Percentiles rank a stretch among this genome's conserved stretches.
Conservation (phyloP, 2,797 vertebrate genomes). For the Chrysocyon brachyurus region DNA sequence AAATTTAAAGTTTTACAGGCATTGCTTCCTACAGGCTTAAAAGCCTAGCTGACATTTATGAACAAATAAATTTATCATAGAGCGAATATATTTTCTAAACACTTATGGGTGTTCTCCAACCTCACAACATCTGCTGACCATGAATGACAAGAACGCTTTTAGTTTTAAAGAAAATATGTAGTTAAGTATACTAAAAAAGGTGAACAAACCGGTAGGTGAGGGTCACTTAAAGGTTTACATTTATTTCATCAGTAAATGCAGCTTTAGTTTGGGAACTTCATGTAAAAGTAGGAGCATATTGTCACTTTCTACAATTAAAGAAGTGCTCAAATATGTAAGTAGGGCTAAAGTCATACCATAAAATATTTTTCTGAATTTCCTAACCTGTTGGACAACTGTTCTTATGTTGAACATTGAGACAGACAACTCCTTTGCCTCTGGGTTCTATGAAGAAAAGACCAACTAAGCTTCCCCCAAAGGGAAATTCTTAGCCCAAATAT, state of each 20-base stretch:
- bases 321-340: background rate
- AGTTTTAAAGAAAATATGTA: conserved; percentile 53
- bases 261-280: background rate
- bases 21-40: conserved; percentile 70
- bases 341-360: background rate
- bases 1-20: conserved; percentile 73
- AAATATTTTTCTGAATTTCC: conserved; percentile 53
- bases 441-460: background rate
- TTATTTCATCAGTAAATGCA: conserved; percentile 44
- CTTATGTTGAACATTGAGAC: background rate
- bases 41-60: conserved; percentile 76
- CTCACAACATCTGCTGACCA: conserved; percentile 66
- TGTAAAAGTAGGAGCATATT: background rate
- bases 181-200: background rate
- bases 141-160: conserved; percentile 69
- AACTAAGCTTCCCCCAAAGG: background rate
- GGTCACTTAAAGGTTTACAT: conserved; percentile 28
- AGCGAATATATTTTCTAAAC: conserved; percentile 69
- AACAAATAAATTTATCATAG: conserved; percentile 79
- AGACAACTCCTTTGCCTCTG: background rate
- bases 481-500: conserved; percentile 64
- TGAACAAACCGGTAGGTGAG: background rate
- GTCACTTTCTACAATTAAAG: background rate
- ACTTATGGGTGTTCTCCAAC: conserved; percentile 53
- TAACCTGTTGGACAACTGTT: background rate